Evolutionary conservation across 2,888 invertebrate genomes (phyloP).

Genomic region (Thereva unica): DNA sequence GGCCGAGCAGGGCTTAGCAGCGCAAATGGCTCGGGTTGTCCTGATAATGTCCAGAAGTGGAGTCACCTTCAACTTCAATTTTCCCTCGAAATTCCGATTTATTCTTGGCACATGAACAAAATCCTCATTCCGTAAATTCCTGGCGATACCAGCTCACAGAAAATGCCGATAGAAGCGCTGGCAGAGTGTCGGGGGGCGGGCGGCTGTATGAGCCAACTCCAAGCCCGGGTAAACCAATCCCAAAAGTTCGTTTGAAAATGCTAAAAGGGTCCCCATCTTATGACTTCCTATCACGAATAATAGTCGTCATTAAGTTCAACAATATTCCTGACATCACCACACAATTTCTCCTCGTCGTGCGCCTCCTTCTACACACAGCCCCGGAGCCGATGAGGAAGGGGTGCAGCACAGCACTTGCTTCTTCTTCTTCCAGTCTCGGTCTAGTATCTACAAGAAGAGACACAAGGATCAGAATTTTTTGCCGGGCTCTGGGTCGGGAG

Average conservation of each 20-base stretch:
- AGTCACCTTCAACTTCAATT: no score
- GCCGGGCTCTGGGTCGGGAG: no score
- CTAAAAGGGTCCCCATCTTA: slow-evolving; percentile 4
- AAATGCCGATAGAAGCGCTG: not conserved
- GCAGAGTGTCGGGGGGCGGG: not conserved
- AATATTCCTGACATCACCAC: slow-evolving; percentile 8
- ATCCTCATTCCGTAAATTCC: slow-evolving; percentile 1
- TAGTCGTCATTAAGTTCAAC: slow-evolving; percentile 1
- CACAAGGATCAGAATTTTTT: no score
- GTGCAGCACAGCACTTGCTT: no score
- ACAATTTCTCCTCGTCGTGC: not conserved
- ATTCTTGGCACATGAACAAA: no score
- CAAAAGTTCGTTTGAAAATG: slow-evolving; percentile 1
- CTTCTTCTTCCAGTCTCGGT: no score
- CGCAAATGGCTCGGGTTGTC: no score
- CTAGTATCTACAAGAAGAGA: no score
- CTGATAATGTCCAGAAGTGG: no score
- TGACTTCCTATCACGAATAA: not conserved
- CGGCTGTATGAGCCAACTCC: not conserved
- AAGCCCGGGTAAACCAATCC: not conserved
- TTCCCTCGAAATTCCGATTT: no score
- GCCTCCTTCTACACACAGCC: not conserved
- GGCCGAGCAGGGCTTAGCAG: no score
- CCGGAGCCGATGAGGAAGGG: not conserved
- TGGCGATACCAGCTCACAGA: not conserved